Evolutionary conservation across 2,113 vertebrate genomes (phyloP).

Genomic region (Xiphias gladius): DNA sequence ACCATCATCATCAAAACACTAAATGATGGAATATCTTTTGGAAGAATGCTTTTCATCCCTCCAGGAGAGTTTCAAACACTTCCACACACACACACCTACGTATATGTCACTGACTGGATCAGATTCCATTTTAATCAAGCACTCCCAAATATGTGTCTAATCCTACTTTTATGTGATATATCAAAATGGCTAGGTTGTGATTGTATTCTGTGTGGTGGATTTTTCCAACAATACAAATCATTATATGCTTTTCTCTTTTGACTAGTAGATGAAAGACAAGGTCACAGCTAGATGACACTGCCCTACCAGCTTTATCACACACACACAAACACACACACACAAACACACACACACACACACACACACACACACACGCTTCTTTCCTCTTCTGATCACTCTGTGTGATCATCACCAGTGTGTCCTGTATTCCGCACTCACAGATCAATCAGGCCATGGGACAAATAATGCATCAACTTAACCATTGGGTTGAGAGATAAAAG

Average conservation of each 20-base stretch:
- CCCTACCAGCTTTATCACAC: background rate
- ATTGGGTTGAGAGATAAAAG: too few relatives aligned
- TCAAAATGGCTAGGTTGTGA: background rate
- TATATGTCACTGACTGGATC: too few relatives aligned
- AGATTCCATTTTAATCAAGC: too few relatives aligned
- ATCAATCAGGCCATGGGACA: conserved; percentile 6
- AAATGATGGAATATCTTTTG: background rate
- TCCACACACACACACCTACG: too few relatives aligned
- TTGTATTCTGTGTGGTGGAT: background rate
- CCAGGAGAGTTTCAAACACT: background rate
- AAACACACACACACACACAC: background rate
- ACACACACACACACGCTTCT: background rate
- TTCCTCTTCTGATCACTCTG: background rate
- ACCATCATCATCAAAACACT: background rate
- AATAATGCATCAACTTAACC: background rate
- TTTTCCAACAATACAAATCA: conserved; percentile 21
- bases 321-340: background rate
- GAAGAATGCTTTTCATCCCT: background rate
- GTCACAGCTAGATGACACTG: conserved; percentile 34
- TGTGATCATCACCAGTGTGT: background rate
- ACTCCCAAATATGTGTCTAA: too few relatives aligned
- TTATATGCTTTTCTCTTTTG: conserved; percentile 21
- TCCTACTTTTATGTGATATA: too few relatives aligned
- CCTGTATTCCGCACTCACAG: conserved; percentile 21
- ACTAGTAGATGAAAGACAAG: conserved; percentile 34